Evolutionary conservation across 2,113 vertebrate genomes (phyloP), one percentile per base, ranked within the genome.

Genomic region (Grallaria varia): DNA sequence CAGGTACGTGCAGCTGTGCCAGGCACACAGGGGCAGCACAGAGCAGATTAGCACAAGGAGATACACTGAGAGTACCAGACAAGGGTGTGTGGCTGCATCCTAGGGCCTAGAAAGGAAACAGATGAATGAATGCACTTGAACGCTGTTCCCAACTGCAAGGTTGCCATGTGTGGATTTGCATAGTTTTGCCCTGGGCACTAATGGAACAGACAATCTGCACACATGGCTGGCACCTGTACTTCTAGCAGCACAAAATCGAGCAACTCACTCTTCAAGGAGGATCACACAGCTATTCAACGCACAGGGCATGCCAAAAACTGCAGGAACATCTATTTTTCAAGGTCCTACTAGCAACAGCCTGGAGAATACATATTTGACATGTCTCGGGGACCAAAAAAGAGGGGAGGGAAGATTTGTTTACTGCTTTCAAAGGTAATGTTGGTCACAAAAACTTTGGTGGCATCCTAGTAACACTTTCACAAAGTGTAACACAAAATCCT

Each of bases 111-210:
- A 31, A 52, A 75, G 17, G 1, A 63, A 55, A 6, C 27, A 40
- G 81, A 59, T 20, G n/a, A 83, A 39, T 6, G 67, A 83, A 39
- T 6, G 67, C 40, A 25, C 17, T 42, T 4, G 58, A 30, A 64
- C 0, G 0, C 60, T 8, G 83, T 5, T 45, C 55, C 47, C 1
- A 7, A n/a, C 88, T 58, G 60, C 0, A 1, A 59, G 55, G 47
- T 18, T 31, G 4, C 42, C 12, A 1, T 0, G 14, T 1, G 49
- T 12, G 71, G 44, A 55, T 72, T 22, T 21, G 18, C 44, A 13
- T 1, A 0, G 15, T 8, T 56, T 47, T 69, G 74, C 71, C 77
- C 45, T 4, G 0, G 63, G 74, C 82, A 9, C n/a, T n/a, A 15
- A 39, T 0, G 17, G 59, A 87, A 81, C 2, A 5, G 67, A 40